A percentile compares a stretch with the other conserved stretches of the same genome.
These are phyloP conservation scores for Microctonus hyperodae DNA, from an alignment of 2,888 invertebrate species.

Conservation along the genomic window DNA sequence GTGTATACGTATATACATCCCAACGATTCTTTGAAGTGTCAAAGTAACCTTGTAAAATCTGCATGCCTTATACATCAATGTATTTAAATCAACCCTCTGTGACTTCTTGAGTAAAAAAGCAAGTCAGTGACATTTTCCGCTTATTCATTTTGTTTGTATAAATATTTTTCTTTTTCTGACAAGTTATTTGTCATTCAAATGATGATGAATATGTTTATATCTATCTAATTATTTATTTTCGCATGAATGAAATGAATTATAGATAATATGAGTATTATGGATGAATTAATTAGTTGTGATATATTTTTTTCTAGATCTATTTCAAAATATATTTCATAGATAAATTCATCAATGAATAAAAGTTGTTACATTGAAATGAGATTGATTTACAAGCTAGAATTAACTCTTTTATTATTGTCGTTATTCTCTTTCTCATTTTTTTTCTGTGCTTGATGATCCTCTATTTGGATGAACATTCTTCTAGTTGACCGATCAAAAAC, in stretches of 20 bases:
- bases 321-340: no score
- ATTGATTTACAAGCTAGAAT: no score
- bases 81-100: conserved; percentile 15
- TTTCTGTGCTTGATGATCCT: background rate
- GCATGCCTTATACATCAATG: conserved; percentile 18
- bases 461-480: conserved; percentile 38
- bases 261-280: no score
- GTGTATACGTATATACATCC: conserved; percentile 17
- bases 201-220: background rate
- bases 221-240: no score
- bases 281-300: no score
- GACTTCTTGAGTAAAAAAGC: background rate
- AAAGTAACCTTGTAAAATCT: conserved; percentile 25
- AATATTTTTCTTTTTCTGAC: background rate
- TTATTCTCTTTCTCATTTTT: background rate
- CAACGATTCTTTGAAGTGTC: conserved; percentile 30
- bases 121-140: background rate
- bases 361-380: background rate
- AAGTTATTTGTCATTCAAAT: background rate
- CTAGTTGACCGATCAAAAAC: conserved; percentile 49
- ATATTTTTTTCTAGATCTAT: no score
- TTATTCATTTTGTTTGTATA: background rate
- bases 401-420: no score
- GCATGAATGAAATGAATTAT: no score
- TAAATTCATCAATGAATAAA: no score